These are phyloP conservation scores for Tinamus major DNA, from an alignment of 2,797 vertebrate species.

Conservation along the genomic window DNA sequence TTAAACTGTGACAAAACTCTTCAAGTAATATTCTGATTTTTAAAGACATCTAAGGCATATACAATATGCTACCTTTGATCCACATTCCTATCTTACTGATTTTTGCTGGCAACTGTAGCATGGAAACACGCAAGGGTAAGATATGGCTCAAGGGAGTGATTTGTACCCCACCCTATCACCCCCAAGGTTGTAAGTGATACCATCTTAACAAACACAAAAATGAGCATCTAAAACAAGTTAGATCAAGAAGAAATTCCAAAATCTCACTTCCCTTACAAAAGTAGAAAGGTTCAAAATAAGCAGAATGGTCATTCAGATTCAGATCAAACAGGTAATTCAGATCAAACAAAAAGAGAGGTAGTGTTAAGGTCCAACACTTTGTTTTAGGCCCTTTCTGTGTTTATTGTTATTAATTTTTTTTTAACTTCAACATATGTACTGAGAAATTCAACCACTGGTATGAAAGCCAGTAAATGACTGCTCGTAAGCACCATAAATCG, in stretches of 20 bases:
- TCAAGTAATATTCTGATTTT: not conserved
- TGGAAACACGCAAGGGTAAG: not conserved
- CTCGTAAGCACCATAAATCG: conserved; percentile 6
- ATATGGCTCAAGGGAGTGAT: not conserved
- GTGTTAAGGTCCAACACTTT: not conserved
- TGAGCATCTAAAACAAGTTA: fast-evolving
- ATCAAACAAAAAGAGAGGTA: not conserved
- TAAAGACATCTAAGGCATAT: not conserved
- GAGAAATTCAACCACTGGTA: not conserved
- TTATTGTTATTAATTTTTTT: not conserved
- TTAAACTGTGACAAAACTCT: not conserved
- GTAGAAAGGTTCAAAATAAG: not conserved
- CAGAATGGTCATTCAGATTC: not conserved
- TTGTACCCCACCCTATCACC: not conserved
- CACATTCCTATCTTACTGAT: not conserved
- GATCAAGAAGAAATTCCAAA: not conserved
- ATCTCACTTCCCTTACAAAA: not conserved
- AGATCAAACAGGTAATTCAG: too few species aligned
- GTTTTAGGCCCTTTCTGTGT: not conserved
- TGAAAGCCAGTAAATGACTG: not conserved
- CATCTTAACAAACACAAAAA: not conserved
- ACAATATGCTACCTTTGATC: not conserved
- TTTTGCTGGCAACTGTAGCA: not conserved
- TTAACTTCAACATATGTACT: not conserved
- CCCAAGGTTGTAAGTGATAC: not conserved